Conservation (phyloP, 1,140 invertebrate genomes). For the Himalopsyche phryganea region DNA sequence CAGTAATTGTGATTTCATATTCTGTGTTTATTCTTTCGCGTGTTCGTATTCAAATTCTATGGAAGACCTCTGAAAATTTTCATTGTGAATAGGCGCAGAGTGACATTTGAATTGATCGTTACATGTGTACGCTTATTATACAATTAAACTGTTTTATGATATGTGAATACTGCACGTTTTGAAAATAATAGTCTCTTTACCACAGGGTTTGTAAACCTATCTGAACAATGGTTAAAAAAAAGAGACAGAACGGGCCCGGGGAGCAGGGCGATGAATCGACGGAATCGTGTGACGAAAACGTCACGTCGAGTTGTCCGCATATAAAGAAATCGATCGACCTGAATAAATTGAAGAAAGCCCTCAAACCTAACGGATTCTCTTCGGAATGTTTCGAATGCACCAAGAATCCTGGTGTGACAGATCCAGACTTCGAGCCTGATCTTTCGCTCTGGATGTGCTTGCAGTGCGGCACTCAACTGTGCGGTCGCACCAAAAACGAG, state of each 20-base stretch:
- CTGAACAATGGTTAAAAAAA: slow-evolving; percentile 56
- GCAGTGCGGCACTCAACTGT: slow-evolving; percentile 71
- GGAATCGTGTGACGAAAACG: slow-evolving; percentile 60
- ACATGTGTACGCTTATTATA: no score
- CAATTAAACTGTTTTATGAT: no score
- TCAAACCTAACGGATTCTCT: slow-evolving; percentile 55
- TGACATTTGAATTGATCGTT: no score
- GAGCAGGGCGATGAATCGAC: slow-evolving; percentile 58
- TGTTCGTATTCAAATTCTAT: no score
- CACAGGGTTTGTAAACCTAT: no score
- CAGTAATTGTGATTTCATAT: no score
- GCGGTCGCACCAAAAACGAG: slow-evolving; percentile 64
- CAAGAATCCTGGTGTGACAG: slow-evolving; percentile 44
- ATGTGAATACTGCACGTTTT: no score
- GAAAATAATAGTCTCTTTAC: no score
- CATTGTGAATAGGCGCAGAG: no score
- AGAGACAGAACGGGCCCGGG: slow-evolving; percentile 60
- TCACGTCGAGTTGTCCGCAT: slow-evolving; percentile 61
- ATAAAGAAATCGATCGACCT: slow-evolving; percentile 66
- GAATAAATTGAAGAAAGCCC: slow-evolving; percentile 57
- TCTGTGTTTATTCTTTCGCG: no score
- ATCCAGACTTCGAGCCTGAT: slow-evolving; percentile 59
- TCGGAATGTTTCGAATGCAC: slow-evolving; percentile 63
- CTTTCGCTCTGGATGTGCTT: slow-evolving; percentile 65
- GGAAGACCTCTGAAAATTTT: no score